Base-by-base conservation (phyloP, 2,888 invertebrate species). In the Pseudeuparius sepicola region DNA sequence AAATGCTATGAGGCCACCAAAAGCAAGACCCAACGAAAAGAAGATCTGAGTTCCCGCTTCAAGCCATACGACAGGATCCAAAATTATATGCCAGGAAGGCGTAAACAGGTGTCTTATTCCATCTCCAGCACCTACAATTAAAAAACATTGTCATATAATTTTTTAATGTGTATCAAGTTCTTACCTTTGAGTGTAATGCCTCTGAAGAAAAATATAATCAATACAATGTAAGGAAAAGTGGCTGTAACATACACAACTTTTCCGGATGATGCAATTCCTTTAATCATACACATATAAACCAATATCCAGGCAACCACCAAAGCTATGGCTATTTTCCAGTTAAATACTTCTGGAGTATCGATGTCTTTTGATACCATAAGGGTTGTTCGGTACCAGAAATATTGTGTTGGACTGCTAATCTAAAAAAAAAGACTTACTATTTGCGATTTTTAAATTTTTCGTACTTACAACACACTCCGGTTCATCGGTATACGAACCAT, bases 11-110 rank as follows among this genome's bases (percentile, higher is more conserved):
- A 96, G 67, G 5, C 94, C 94, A 7, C 96, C 96, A 51, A 96
- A 96, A 1, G 93, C 94, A 30, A 96, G 65, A 5, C 94, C 94
- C 40, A 94, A 71, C 0, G 93, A 94, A 64, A 94, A 96, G 67
- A 96, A 96, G 52, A 96, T 94, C 61, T 96, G 96, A 0, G 94
- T 94, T 2, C 94, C 94, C 0, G 96, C 94, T 65, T 96, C 94
- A 34, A 96, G 64, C 96, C 96, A 96, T 0, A 96, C 94, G 0
- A 89, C 87, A 5, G 94, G 94, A 65, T 93, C 93, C 18, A 83
- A 64, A 37, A 96, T 71, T 39, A 79, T 88, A 53, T 84, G 83
- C 85, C 94, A 89, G 66, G 88, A 83, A 0, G 93, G 93, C 0
- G 87, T 88, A 56, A 94, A 90, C 14, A 94, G 70, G 63, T 93